These are phyloP conservation scores for Lepidothrix coronata DNA, from an alignment of 2,113 vertebrate species.

Conservation along the genomic window DNA sequence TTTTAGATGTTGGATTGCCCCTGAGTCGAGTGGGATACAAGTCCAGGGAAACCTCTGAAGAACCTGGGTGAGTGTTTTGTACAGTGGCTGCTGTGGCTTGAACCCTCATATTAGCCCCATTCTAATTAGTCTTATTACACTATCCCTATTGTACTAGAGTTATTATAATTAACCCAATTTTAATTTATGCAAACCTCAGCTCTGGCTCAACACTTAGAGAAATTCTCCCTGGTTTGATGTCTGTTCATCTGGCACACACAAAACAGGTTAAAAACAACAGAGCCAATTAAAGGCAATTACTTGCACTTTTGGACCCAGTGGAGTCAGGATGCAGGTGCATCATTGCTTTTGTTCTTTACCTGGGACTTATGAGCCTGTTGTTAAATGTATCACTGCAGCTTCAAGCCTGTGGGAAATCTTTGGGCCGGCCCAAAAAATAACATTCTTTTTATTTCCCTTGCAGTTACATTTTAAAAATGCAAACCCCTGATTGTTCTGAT, in stretches of 20 bases:
- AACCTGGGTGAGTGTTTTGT: neutral
- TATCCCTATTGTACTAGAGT: neutral
- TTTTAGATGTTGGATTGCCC: neutral
- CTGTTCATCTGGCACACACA: neutral
- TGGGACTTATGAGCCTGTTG: neutral
- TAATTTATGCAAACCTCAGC: neutral
- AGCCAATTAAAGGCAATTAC: neutral
- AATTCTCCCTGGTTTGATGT: neutral
- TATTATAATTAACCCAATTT: neutral
- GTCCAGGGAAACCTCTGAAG: neutral
- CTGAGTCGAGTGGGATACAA: neutral
- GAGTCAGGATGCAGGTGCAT: neutral
- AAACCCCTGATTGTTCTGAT: neutral
- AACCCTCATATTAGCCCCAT: neutral
- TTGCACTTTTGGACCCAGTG: fast-evolving
- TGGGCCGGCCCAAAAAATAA: neutral
- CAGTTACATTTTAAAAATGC: neutral
- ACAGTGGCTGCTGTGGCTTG: neutral
- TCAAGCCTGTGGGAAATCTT: neutral
- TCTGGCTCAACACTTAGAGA: neutral
- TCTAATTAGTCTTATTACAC: neutral
- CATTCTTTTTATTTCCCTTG: neutral
- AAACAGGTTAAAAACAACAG: neutral
- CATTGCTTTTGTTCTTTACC: neutral
- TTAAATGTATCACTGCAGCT: neutral